Base-by-base conservation (phyloP, 2,797 vertebrate species). In the Synaphobranchus kaupii region DNA sequence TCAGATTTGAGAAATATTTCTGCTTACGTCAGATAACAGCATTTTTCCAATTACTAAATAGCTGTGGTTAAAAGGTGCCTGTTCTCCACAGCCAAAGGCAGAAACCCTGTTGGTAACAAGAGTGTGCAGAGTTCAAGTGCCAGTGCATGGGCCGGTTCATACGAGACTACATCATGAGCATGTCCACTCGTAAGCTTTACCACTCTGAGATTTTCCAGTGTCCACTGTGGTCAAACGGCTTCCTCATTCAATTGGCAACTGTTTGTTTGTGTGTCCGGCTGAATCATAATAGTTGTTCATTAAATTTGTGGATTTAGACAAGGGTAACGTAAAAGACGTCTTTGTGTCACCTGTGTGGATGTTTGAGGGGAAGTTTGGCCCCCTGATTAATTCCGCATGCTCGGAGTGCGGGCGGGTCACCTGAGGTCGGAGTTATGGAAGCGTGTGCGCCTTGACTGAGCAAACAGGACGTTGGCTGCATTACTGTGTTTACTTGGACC, bases 11-110 rank as follows among this genome's bases (percentile, higher is more conserved):
- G 73, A 81, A 25, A 48, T 13, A 48, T 81, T 22, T 20, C 1
- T 50, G 22, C 20, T 81, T 47, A 12, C 15, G 6, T n/a, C 78
- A 50, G 78, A 28, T 50, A 50, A n/a, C 47, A 50, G 78, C 78
- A 81, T 81, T 81, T 81, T 50, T 81, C 44, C 47, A n/a, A 81
- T 81, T 12, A 22, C 47, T 25, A 50, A 81, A 81, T 81, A n/a
- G 44, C 78, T 81, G 47, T 81, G 47, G 47, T 81, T 81, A 50
- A 50, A 81, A 81, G 47, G 78, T 81, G 78, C 39, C 73, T 44
- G 68, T 34, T 73, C 12, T 34, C 28, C 31, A 28, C 68, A 73
- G 68, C 44, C 20, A 80, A 47, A 80, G 20, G 44, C 78, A 50
- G 47, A 81, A 81, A 50, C 44, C 25, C 22, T 6, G 2, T 50